phyloP scores from a whole-genome alignment of 2,888 invertebrate species.

The Cataglyphis cursor region DNA sequence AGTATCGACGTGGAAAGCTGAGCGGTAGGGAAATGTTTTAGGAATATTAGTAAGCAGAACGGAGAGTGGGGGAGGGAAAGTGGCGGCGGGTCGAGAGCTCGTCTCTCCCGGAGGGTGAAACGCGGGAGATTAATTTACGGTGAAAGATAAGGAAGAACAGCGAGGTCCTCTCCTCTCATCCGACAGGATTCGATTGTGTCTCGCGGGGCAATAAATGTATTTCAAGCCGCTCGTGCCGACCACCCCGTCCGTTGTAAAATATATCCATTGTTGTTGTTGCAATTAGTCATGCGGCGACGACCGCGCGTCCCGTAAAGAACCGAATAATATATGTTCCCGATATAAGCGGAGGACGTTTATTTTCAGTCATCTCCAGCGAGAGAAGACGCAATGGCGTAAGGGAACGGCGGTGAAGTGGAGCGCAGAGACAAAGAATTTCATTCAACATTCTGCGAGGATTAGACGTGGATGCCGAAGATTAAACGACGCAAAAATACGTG shows the following conservation, averaged over 20 bases:
- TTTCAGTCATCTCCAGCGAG: constrained; percentile 75
- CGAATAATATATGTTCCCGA: constrained; percentile 82
- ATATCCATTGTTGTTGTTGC: constrained; percentile 85
- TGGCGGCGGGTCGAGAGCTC: constrained; percentile 68
- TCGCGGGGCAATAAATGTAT: constrained; percentile 83
- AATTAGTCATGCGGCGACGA: constrained; percentile 85
- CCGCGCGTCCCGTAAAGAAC: constrained; percentile 81
- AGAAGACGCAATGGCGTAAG: constrained; percentile 53
- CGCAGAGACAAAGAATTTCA: constrained; percentile 50
- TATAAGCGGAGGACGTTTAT: constrained; percentile 80
- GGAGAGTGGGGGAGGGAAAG: constrained; percentile 69
- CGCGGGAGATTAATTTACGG: constrained; percentile 85
- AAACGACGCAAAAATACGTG: constrained; percentile 18
- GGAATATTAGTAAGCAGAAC: constrained; percentile 79
- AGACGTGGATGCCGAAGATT: constrained; percentile 30
- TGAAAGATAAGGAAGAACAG: constrained; percentile 85
- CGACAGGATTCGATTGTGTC: constrained; percentile 84
- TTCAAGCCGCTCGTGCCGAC: constrained; percentile 76
- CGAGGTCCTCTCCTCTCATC: constrained; percentile 76
- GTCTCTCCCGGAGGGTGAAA: constrained; percentile 68
- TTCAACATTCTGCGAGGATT: constrained; percentile 30
- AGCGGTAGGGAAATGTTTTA: constrained; percentile 76
- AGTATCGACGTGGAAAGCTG: constrained; percentile 59
- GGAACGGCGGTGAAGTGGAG: constrained; percentile 29
- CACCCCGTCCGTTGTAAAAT: constrained; percentile 80